A percentile compares a stretch with the other conserved stretches of the same genome.
Evolutionary conservation across 92 coral and sea anemone genomes (phyloP).

Genomic region (Anthopleura xanthogrammica): DNA sequence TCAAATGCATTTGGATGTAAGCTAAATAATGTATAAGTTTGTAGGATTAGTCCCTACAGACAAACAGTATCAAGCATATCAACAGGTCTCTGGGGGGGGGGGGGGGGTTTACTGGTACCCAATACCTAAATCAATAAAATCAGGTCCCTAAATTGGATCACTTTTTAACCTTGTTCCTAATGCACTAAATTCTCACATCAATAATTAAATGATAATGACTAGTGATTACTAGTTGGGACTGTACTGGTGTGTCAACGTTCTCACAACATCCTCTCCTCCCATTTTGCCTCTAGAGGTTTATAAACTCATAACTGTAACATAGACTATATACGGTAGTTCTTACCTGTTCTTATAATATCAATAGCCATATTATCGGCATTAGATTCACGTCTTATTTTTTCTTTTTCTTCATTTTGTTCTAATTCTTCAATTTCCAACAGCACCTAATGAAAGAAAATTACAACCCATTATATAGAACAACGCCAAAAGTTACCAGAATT

Average conservation of each 20-base stretch:
- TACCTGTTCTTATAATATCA: conserved; percentile 73
- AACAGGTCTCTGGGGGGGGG: too few relatives aligned
- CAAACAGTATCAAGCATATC: too few relatives aligned
- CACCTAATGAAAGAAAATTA: conserved; percentile 38
- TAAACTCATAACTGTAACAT: background rate
- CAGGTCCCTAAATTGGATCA: too few relatives aligned
- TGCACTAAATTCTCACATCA: background rate
- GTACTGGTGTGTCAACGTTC: too few relatives aligned
- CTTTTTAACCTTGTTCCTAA: too few relatives aligned
- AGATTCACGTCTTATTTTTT: conserved; percentile 23
- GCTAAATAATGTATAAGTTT: too few relatives aligned
- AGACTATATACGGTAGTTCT: background rate
- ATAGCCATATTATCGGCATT: conserved; percentile 53
- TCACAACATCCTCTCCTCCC: background rate
- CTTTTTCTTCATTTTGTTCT: conserved; percentile 62
- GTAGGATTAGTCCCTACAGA: too few relatives aligned
- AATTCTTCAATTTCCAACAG: conserved; percentile 62
- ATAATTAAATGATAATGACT: too few relatives aligned
- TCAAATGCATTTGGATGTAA: too few relatives aligned
- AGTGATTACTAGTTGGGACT: too few relatives aligned
- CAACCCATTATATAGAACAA: background rate
- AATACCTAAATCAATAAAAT: too few relatives aligned
- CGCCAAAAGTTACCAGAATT: background rate
- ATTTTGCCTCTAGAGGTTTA: background rate
- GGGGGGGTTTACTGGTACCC: too few relatives aligned